Percentiles rank a stretch among this genome's conserved stretches.
Conservation (phyloP, 2,888 invertebrate species). For the Tortrix viridana region DNA sequence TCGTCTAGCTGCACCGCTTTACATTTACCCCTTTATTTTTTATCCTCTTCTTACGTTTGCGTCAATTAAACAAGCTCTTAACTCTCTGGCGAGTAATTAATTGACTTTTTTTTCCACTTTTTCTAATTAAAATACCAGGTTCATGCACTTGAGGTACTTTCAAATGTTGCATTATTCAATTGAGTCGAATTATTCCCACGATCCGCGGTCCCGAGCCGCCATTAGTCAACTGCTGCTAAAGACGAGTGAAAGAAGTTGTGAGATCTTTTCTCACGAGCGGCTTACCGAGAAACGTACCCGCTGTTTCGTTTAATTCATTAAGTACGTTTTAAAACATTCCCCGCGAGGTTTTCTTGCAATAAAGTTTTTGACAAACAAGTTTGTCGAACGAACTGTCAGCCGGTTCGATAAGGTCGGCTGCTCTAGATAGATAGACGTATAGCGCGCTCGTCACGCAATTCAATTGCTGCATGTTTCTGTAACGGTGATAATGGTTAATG, state of each 20-base stretch:
- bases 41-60: not conserved
- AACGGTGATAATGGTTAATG: conserved; percentile 46
- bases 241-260: conserved; percentile 64
- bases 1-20: conserved; percentile 38
- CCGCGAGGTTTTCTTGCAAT: conserved; percentile 19
- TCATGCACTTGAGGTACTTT: conserved; percentile 19
- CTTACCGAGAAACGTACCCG: conserved; percentile 59
- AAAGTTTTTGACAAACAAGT: conserved; percentile 31
- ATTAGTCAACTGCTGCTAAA: conserved; percentile 62
- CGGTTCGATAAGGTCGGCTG: conserved; percentile 23
- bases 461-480: conserved; percentile 37
- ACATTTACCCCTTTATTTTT: conserved; percentile 20
- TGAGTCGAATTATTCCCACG: conserved; percentile 55
- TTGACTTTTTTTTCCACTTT: not conserved
- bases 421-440: conserved; percentile 21
- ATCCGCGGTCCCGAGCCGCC: conserved; percentile 52
- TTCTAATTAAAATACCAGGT: conserved; percentile 11
- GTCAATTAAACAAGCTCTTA: conserved; percentile 10
- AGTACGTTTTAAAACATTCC: conserved; percentile 33
- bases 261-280: conserved; percentile 66
- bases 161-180: conserved; percentile 25
- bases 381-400: conserved; percentile 19
- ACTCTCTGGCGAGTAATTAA: not conserved
- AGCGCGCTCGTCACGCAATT: conserved; percentile 39
- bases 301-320: conserved; percentile 57